Evolutionary conservation across 2,797 vertebrate genomes (phyloP).

Genomic region (Microtus californicus): DNA sequence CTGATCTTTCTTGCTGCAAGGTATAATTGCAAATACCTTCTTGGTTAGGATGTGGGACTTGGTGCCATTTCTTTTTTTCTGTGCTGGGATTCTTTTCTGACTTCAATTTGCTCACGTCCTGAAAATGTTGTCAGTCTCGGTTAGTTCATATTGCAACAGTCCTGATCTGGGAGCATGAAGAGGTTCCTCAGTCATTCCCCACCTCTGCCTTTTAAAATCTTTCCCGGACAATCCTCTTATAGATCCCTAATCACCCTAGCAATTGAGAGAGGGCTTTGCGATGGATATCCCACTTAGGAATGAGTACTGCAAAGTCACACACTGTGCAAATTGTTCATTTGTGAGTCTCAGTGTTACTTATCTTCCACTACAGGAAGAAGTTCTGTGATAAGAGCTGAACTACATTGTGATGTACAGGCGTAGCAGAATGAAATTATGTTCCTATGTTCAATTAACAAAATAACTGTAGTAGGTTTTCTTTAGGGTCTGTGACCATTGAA

Average conservation of each 20-base stretch:
- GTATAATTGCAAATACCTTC: neutral
- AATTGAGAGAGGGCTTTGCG: neutral
- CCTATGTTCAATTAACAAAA: neutral
- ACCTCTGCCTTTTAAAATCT: neutral
- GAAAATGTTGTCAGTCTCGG: neutral
- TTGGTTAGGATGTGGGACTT: neutral
- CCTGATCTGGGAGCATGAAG: neutral
- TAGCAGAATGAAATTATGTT: neutral
- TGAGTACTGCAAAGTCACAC: neutral
- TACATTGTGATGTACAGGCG: neutral
- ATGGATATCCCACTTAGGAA: neutral
- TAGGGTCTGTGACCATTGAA: neutral
- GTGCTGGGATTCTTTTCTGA: neutral
- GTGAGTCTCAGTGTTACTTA: neutral
- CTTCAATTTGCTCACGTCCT: neutral
- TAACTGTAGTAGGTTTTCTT: neutral
- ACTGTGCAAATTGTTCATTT: neutral
- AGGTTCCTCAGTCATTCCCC: neutral
- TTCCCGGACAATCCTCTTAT: no score
- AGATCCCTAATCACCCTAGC: neutral
- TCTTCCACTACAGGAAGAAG: neutral
- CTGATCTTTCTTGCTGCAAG: neutral
- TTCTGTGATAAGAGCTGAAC: neutral
- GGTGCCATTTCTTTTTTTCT: neutral
- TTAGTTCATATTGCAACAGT: neutral